Evolutionary conservation across 1,140 invertebrate genomes (phyloP), one percentile per base, ranked within the genome.

Genomic region (Rhyzopertha dominica): DNA sequence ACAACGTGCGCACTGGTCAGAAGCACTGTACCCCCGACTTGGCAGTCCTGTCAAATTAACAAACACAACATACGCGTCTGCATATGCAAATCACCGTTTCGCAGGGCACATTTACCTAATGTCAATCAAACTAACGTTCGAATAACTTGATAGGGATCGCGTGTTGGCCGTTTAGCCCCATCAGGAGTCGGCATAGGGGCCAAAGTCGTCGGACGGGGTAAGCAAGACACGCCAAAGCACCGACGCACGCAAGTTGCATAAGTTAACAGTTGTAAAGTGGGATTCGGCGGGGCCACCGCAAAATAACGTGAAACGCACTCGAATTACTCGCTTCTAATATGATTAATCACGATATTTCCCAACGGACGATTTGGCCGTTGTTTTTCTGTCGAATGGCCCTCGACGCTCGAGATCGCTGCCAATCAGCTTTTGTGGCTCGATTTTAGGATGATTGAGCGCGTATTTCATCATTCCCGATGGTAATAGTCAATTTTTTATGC

Each of bases 121-220:
- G 44, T 47, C 44, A 47, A 47, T 47, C 44, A 47, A 47, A 47
- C 32, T 18, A 23, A 22, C 30, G 29, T 44, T 44, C 42, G 24
- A 22, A 44, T 44, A 32, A 25, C 30, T 36, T 36, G 42, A 44
- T 44, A 36, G 8, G 18, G 26, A 32, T 37, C 35, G 43, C 42
- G 31, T 44, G 42, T 20, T 23, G n/a, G 18, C 35, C 25, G 24
- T 35, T 25, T 46, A 5, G 26, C 10, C 16, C 43, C 22, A 23
- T 28, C n/a, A 3, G 10, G n/a, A 4, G 5, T 4, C 14, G 5
- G 4, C 24, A 23, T 46, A 46, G 25, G 44, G 29, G 8, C 36
- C 4, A 40, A 14, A 46, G 31, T 46, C 34, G 23, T 23, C 19
- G 17, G 17, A 10, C 22, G 18, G 24, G 32, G 35, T 12, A n/a